A percentile compares a stretch with the other conserved stretches of the same genome.
These are phyloP conservation scores for Echiichthys vipera DNA, from an alignment of 2,797 vertebrate genomes.

Conservation along the genomic window DNA sequence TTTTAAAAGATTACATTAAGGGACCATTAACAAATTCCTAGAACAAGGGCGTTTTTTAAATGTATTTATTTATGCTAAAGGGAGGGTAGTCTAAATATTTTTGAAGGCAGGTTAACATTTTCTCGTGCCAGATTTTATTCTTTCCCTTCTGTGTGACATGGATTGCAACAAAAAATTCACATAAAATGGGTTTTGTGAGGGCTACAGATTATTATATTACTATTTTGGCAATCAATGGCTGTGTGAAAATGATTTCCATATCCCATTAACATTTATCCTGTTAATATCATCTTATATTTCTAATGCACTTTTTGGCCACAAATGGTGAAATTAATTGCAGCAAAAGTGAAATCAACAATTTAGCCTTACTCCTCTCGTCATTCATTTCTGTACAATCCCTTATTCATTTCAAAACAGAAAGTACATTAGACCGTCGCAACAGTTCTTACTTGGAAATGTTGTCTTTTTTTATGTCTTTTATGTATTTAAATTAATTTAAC, in stretches of 20 bases:
- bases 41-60: not conserved
- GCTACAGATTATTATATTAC: not conserved
- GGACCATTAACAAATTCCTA: not conserved
- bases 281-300: not conserved
- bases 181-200: not conserved
- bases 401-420: not conserved
- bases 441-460: not conserved
- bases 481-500: constrained; percentile 14
- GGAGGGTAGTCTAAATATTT: no score
- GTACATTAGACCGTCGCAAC: not conserved
- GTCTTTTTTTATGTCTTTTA: not conserved
- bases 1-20: not conserved
- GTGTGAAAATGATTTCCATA: not conserved
- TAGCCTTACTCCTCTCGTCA: not conserved
- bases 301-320: not conserved
- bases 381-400: not conserved
- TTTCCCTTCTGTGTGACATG: no score
- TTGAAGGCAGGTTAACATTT: no score
- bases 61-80: not conserved
- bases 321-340: not conserved
- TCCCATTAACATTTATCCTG: not conserved
- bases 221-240: not conserved
- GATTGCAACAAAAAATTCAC: not conserved
- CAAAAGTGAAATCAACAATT: not conserved
- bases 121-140: no score